These are phyloP conservation scores for Gadopsis marmoratus DNA, from an alignment of 2,797 vertebrate species.

Conservation along the genomic window DNA sequence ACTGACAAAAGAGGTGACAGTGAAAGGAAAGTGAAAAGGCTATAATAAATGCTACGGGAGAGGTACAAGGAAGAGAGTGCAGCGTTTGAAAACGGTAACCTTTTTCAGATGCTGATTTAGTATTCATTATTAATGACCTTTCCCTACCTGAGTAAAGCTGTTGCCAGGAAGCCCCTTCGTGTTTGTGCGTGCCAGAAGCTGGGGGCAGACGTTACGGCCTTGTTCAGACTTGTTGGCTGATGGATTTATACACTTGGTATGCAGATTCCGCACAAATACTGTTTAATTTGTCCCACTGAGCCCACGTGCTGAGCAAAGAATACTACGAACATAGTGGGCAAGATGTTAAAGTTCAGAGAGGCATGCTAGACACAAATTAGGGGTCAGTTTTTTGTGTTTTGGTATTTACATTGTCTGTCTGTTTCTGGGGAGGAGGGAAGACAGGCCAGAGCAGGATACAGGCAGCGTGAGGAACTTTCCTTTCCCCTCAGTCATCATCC, in stretches of 20 bases:
- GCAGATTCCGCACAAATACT: constrained; percentile 64
- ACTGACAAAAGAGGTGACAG: constrained; percentile 79
- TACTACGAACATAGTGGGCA: constrained; percentile 51
- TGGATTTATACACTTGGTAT: constrained; percentile 67
- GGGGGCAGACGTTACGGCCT: constrained; percentile 64
- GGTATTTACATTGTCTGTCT: constrained; percentile 55
- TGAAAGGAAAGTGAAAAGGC: constrained; percentile 76
- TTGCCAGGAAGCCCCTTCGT: constrained; percentile 74
- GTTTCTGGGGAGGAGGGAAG: constrained; percentile 38
- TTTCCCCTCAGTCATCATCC: constrained; percentile 56
- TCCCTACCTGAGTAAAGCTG: constrained; percentile 78
- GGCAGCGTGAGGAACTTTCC: constrained; percentile 14
- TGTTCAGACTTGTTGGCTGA: constrained; percentile 74
- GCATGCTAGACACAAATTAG: constrained; percentile 68
- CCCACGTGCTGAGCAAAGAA: constrained; percentile 67
- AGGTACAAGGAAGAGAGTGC: constrained; percentile 72
- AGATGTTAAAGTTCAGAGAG: constrained; percentile 68
- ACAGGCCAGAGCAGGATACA: constrained; percentile 23
- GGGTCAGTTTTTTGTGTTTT: constrained; percentile 53
- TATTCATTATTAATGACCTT: constrained; percentile 85
- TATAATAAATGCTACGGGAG: constrained; percentile 80
- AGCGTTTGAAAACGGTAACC: constrained; percentile 76
- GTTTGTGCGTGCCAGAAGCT: constrained; percentile 72
- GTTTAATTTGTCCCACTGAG: constrained; percentile 73
- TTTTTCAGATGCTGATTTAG: constrained; percentile 82